A percentile compares a stretch with the other conserved stretches of the same genome.
Conservation (phyloP, 1,140 invertebrate species). For the Heterodera carotae region DNA sequence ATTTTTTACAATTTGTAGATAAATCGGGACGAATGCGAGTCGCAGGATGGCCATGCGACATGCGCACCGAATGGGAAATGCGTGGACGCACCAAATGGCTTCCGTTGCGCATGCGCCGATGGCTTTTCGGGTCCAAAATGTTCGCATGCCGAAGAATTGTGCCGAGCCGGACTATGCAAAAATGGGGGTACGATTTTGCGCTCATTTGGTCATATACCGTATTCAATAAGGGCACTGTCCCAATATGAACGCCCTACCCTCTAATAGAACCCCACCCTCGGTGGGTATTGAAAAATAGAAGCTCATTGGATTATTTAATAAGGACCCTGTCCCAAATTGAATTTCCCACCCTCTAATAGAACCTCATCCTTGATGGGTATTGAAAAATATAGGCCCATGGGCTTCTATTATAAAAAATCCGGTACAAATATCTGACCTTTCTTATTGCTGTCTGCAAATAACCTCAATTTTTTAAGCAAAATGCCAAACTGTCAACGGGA, state of each 20-base stretch:
- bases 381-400: too few species aligned
- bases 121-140: slow-evolving; percentile 40
- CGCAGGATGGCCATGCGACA: slow-evolving; percentile 23
- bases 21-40: slow-evolving; percentile 57
- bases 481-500: background rate
- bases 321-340: too few species aligned
- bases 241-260: too few species aligned
- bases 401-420: too few species aligned
- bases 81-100: slow-evolving; percentile 55
- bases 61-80: slow-evolving; percentile 54
- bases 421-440: too few species aligned
- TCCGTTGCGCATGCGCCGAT: slow-evolving; percentile 26
- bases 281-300: too few species aligned
- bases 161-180: slow-evolving; percentile 33
- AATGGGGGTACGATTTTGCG: slow-evolving; percentile 38
- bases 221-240: too few species aligned
- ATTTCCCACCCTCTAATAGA: too few species aligned
- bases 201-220: background rate
- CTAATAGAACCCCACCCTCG: too few species aligned
- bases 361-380: too few species aligned
- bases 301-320: too few species aligned
- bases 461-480: background rate
- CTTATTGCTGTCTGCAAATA: too few species aligned
- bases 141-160: slow-evolving; percentile 21
- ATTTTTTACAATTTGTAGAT: slow-evolving; percentile 24